These are phyloP conservation scores for Drosophila neonasuta DNA, from an alignment of 2,888 invertebrate genomes.

Conservation along the genomic window DNA sequence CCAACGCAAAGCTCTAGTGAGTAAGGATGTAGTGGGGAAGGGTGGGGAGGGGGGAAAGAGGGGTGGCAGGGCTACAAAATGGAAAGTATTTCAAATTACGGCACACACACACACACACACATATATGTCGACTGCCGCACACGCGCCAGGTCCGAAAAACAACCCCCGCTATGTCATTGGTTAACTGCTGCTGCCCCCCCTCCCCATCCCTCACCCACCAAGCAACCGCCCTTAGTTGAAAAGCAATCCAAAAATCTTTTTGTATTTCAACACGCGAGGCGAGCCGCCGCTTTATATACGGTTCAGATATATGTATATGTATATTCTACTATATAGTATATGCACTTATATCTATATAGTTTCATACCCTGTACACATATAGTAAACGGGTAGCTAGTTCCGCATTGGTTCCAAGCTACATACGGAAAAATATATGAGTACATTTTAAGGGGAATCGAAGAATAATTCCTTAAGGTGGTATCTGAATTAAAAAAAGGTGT, in stretches of 20 bases:
- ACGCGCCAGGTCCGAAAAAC: slow-evolving; percentile 68
- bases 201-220: neutral
- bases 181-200: slow-evolving; percentile 49
- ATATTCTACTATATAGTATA: neutral
- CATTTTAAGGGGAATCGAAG: too few relatives aligned
- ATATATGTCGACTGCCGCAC: slow-evolving; percentile 41
- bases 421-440: too few relatives aligned
- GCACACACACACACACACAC: slow-evolving; percentile 42
- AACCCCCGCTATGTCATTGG: slow-evolving; percentile 75
- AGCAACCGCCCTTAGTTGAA: slow-evolving; percentile 42
- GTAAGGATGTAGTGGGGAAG: neutral
- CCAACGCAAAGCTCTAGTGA: slow-evolving; percentile 9
- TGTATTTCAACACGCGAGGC: slow-evolving; percentile 72
- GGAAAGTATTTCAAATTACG: slow-evolving; percentile 76
- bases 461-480: too few relatives aligned
- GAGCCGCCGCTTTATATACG: slow-evolving; percentile 19
- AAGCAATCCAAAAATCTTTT: slow-evolving; percentile 69
- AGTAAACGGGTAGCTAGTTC: neutral
- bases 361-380: slow-evolving; percentile 2
- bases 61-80: slow-evolving; percentile 59
- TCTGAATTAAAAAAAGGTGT: too few relatives aligned
- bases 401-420: too few relatives aligned
- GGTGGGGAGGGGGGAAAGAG: neutral
- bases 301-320: neutral
- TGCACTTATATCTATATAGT: slow-evolving; percentile 22